phyloP scores from a whole-genome alignment of 1,140 invertebrate genomes.

The Micrasema minimum region DNA sequence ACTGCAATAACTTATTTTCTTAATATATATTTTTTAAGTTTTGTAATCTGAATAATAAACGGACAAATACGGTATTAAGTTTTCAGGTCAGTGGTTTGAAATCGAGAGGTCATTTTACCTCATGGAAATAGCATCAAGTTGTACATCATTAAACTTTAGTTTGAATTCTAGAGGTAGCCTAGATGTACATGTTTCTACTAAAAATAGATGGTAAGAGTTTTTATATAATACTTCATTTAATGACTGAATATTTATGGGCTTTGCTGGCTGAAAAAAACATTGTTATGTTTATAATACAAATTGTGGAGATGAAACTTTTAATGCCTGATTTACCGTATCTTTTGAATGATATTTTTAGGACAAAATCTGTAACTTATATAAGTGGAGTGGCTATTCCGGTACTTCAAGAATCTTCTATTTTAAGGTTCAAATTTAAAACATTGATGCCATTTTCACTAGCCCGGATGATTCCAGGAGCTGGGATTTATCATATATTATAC shows the following conservation, averaged over 20 bases:
- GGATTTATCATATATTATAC: constrained; percentile 74
- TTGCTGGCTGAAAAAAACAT: too few species aligned
- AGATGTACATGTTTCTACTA: constrained; percentile 69
- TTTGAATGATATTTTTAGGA: too few species aligned
- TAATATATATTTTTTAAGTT: too few species aligned
- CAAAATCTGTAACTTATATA: constrained; percentile 59
- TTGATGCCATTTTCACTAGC: constrained; percentile 72
- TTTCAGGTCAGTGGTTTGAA: constrained; percentile 77
- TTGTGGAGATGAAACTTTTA: not conserved
- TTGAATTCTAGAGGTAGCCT: constrained; percentile 65
- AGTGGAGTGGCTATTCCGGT: constrained; percentile 66
- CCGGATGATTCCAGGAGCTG: constrained; percentile 73
- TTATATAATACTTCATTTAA: too few species aligned
- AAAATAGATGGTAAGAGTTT: constrained; percentile 69
- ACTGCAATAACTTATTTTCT: too few species aligned
- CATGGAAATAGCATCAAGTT: constrained; percentile 74
- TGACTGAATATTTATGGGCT: too few species aligned
- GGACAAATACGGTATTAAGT: constrained; percentile 59
- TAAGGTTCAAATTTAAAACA: constrained; percentile 70
- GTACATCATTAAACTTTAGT: constrained; percentile 70
- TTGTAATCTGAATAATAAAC: too few species aligned
- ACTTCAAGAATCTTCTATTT: constrained; percentile 63
- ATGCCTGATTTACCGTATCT: not conserved
- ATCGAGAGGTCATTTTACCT: constrained; percentile 78
- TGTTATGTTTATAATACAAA: not conserved